Conservation (phyloP, 2,113 vertebrate species). For the Chaetura pelagica region DNA sequence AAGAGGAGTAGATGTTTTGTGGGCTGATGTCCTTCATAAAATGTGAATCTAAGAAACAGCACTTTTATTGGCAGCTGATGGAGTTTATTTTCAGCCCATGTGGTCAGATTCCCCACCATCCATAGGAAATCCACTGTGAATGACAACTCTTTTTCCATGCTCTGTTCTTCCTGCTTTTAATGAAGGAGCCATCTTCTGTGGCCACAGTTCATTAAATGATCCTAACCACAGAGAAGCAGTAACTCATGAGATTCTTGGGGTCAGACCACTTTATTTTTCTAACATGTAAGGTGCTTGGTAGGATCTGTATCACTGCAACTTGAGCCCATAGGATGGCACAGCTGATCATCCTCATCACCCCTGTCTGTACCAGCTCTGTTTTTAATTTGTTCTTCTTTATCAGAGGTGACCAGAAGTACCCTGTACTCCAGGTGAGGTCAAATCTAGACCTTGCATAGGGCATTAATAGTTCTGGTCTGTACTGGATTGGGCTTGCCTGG, state of each 20-base stretch:
- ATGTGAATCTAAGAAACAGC: constrained; percentile 48
- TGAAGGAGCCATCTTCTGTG: neutral
- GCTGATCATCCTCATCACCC: neutral
- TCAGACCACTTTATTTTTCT: neutral
- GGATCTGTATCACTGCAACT: neutral
- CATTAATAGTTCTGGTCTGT: constrained; percentile 39
- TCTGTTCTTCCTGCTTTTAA: neutral
- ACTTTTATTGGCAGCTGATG: constrained; percentile 16
- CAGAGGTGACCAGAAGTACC: neutral
- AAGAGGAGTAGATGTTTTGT: constrained; percentile 28
- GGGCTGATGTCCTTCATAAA: constrained; percentile 24
- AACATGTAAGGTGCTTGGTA: neutral
- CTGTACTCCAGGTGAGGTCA: neutral
- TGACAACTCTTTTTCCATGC: constrained; percentile 35
- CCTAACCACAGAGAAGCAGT: neutral
- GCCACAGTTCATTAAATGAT: neutral
- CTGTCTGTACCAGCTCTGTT: neutral
- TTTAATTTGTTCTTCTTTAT: neutral
- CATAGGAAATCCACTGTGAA: constrained; percentile 46
- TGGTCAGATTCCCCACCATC: constrained; percentile 42
- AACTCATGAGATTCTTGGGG: neutral
- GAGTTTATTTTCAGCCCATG: constrained; percentile 38
- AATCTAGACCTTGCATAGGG: neutral
- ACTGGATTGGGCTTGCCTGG: neutral
- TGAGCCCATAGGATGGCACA: neutral